These are phyloP conservation scores for Pandion haliaetus DNA, from an alignment of 2,113 vertebrate genomes.

Conservation along the genomic window DNA sequence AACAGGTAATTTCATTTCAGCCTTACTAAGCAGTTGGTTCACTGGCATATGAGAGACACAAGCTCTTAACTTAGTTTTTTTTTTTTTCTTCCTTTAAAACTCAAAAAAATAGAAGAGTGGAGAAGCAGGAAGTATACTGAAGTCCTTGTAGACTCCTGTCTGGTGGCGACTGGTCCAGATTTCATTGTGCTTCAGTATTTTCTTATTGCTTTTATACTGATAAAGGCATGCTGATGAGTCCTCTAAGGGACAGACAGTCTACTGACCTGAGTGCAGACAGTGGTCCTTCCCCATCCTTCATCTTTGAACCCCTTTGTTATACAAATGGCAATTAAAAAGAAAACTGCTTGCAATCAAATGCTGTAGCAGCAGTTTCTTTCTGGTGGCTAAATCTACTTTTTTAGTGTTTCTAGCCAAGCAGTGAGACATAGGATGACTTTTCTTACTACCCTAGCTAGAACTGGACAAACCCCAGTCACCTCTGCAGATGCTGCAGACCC, in stretches of 20 bases:
- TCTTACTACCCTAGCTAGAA: background rate
- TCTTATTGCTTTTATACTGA: background rate
- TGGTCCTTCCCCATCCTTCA: background rate
- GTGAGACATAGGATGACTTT: background rate
- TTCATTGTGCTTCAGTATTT: background rate
- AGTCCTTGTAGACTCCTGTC: background rate
- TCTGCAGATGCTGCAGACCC: background rate
- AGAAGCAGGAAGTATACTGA: background rate
- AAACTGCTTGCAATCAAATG: background rate
- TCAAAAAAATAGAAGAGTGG: background rate
- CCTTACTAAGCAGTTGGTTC: background rate
- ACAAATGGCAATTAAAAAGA: background rate
- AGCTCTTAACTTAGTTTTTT: background rate
- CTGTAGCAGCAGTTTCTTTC: background rate
- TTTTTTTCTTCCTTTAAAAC: background rate
- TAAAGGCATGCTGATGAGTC: background rate
- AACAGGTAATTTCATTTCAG: background rate
- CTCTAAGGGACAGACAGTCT: background rate
- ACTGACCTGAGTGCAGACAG: background rate
- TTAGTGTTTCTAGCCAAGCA: background rate
- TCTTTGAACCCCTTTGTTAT: background rate
- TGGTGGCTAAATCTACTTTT: background rate
- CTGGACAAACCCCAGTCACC: background rate
- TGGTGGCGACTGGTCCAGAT: background rate
- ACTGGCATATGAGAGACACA: background rate